Evolutionary conservation across 2,797 vertebrate genomes (phyloP).

Genomic region (Pygocentrus nattereri): DNA sequence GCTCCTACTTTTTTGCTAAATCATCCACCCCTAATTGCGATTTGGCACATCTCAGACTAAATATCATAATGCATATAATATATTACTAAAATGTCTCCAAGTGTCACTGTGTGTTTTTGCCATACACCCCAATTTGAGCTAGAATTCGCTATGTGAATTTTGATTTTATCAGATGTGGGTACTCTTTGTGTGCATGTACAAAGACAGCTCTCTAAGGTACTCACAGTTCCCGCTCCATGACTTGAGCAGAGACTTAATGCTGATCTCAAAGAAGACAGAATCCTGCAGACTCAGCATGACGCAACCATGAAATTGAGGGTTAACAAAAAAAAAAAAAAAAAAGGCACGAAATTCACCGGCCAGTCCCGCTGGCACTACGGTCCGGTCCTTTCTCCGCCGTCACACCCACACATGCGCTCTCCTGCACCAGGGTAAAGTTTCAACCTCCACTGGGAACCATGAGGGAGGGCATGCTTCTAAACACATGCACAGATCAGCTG

Average conservation of each 20-base stretch:
- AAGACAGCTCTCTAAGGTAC: constrained; percentile 70
- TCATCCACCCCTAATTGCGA: neutral
- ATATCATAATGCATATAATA: neutral
- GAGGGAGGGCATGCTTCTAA: constrained; percentile 34
- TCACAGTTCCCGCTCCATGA: constrained; percentile 96
- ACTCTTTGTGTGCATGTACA: neutral
- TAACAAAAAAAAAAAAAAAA: neutral
- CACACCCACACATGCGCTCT: constrained; percentile 28
- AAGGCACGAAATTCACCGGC: constrained; percentile 52
- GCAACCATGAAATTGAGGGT: constrained; percentile 57
- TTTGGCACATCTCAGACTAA: neutral
- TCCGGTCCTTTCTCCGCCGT: constrained; percentile 5
- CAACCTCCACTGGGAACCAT: constrained; percentile 42
- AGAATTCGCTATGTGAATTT: neutral
- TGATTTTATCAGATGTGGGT: neutral
- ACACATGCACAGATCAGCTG: constrained; percentile 35
- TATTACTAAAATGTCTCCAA: too few relatives aligned
- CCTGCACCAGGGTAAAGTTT: constrained; percentile 49
- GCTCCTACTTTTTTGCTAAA: neutral
- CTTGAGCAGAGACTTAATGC: constrained; percentile 97
- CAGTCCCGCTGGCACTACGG: constrained; percentile 41
- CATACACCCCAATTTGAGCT: too few relatives aligned
- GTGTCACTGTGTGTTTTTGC: too few relatives aligned
- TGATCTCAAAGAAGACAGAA: constrained; percentile 97
- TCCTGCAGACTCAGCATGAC: constrained; percentile 97